Base-by-base conservation (phyloP, 2,797 vertebrate species). In the Tangara arthus region DNA sequence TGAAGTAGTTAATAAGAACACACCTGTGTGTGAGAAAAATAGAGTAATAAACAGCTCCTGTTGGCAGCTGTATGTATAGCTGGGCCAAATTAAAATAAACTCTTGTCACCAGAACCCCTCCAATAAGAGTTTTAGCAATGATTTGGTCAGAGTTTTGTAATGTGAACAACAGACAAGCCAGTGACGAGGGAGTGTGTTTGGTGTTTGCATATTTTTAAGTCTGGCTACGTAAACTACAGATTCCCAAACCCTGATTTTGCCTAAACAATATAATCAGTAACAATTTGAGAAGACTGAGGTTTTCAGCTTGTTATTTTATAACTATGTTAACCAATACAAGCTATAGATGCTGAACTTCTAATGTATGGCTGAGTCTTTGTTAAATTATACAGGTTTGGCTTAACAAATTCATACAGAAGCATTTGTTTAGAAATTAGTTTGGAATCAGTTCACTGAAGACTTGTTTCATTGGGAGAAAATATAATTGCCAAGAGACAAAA, bases 131-230 rank as follows among this genome's bases (percentile, higher is more conserved):
- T 78, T 49, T 27, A 73, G 23, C 35, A 41, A 47, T 22, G 16
- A 71, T 26, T 56, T 71, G n/a, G 30, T 78, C 65, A 60, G n/a
- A 76, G 68, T 34, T 83, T 75, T 66, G 17, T 15, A 49, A 63
- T 1, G 0, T 28, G 53, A 92, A n/a, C 72, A 90, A 64, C 0
- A 70, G 37, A 85, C 16, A 82, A 63, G 30, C 21, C 41, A 82
- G 46, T 5, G 9, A 93, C 10, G 18, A 91, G 21, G 14, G 19
- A 87, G 7, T 23, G 37, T 26, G n/a, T 34, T 90, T 49, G 63
- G 23, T 23, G 46, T 82, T 85, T 59, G 59, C 52, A 6, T 89
- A 89, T 72, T 95, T 95, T 93, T 52, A 93, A 94, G n/a, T 46
- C 35, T 71, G 53, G 60, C 88, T 73, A 18, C 63, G 28, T n/a